Evolutionary conservation across 2,797 vertebrate genomes (phyloP), one percentile per base, ranked within the genome.

Genomic region (Pogonophryne albipinna): DNA sequence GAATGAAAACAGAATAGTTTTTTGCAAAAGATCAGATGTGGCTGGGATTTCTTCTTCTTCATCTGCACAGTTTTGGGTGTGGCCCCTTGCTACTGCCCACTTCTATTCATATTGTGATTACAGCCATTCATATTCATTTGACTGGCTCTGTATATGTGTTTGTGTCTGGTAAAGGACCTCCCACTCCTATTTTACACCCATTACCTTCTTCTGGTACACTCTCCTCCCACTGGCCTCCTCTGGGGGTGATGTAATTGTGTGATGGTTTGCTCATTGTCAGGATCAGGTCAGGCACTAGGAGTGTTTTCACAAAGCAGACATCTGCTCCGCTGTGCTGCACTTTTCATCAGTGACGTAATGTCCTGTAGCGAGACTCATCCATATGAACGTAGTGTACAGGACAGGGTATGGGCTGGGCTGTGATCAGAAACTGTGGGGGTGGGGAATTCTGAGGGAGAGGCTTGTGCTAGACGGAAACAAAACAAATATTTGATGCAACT

Each of bases 251-350:
- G 73, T 94, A 86, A 94, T 93, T 91, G 89, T 90, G 85, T 87
- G 89, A 90, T 91, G 82, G 75, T 89, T 89, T 78, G 88, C 85
- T 87, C 81, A 91, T 93, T 95, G 92, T 94, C 83, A 52, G 85
- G 87, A 88, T 90, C 87, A 89, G 79, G 81, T 90, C 87, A 89
- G 90, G 84, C 80, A 82, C 70, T 74, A 66, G 73, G 86, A 70
- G 84, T 89, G 88, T 90, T 93, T 89, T 86, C 83, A 92, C 91
- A 93, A 92, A 94, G 89, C 87, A 84, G 89, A 94, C 92, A 93
- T 95, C 94, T 95, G 93, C 89, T 85, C 70, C 41, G 84, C 78
- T 85, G 74, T 72, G 80, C 80, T 89, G 84, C 83, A 83, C 82
- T 83, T 92, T 91, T 94, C 81, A 91, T 50, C 73, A 57, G 72